Base-by-base conservation (phyloP, 1,140 invertebrate genomes). In the Microplitis mediator region DNA sequence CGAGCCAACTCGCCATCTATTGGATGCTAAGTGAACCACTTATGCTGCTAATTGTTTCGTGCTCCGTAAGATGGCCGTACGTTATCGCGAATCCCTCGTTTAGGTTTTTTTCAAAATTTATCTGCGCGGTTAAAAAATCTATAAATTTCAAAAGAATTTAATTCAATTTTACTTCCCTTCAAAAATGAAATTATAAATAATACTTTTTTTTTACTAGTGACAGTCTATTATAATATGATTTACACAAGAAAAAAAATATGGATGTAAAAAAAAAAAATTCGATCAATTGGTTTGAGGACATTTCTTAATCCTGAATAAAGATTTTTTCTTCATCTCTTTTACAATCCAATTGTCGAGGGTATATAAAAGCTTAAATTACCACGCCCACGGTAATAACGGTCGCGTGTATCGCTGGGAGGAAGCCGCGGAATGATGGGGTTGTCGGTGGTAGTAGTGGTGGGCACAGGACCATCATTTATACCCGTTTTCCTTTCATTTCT, bases 321-420 rank as follows among this genome's bases (percentile, higher is more conserved):
- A 9, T 14, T 16, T 62, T 64, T 50, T 61, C 31, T 0, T 32
- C 9, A n/a, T 51, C 8, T 50, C 23, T 0, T 2, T 45, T 50
- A 11, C n/a, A 64, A 64, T 45, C 45, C 62, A 50, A 8, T 64
- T 31, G 39, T 34, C 16, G 45, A 2, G 36, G 62, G 39, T 11
- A 34, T 14, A 62, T 6, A 64, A 23, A 50, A 64, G 34, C 62
- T 39, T 64, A n/a, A 64, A 64, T 64, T 64, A 51, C 62, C 62
- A 45, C 62, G 36, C 62, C 62, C 62, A 64, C 36, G 36, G 62
- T 64, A 64, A 64, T 64, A 64, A 64, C 62, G 39, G 62, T 64
- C 36, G 36, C 36, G 13, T 31, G 39, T 51, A 31, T 64, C 62
- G 36, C 13, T 3, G 5, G 36, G 36, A 50, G 14, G 39, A 31